Evolutionary conservation across 2,113 vertebrate genomes (phyloP), one percentile per base, ranked within the genome.

Genomic region (Lagopus leucura): DNA sequence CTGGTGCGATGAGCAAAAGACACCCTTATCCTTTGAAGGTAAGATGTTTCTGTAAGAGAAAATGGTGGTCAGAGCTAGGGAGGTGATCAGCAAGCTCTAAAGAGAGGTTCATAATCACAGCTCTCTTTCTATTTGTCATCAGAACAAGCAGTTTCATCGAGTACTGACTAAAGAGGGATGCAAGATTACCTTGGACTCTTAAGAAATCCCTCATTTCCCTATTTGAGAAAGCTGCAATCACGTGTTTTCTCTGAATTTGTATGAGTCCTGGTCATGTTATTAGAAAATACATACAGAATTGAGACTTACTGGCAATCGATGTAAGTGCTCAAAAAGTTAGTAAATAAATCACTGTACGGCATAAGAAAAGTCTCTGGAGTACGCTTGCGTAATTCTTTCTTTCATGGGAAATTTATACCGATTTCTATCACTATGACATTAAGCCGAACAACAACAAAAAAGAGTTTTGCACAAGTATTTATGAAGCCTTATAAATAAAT

Each of bases 291-390:
- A 69, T 43, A 40, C 21, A 81, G 63, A 93, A 89, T 55, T 64
- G 52, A 83, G 54, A 48, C 67, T 98, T 98, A 97, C 98, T 0
- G 94, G 95, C 70, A 98, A 58, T 61, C 4, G 6, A 25, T 73
- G 82, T 43, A 92, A 96, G 88, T 86, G 83, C 72, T 81, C 70
- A 73, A 92, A 92, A 88, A 88, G 92, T 96, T 97, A 96, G 95
- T 94, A 97, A 92, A 96, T 96, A 95, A 96, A 98, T 97, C 60
- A 89, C 27, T 67, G 45, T 22, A 45, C 25, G 72, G 83, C 32
- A 11, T 88, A 86, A 82, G 91, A 97, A 97, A 91, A 69, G 54
- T 70, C 89, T 89, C 57, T 58, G 52, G 83, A 85, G 76, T 79
- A 90, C 10, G 11, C 50, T 84, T 94, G 80, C 80, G 22, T 90